Evolutionary conservation across 2,888 invertebrate genomes (phyloP).

Genomic region (Himalopsyche tibetana): DNA sequence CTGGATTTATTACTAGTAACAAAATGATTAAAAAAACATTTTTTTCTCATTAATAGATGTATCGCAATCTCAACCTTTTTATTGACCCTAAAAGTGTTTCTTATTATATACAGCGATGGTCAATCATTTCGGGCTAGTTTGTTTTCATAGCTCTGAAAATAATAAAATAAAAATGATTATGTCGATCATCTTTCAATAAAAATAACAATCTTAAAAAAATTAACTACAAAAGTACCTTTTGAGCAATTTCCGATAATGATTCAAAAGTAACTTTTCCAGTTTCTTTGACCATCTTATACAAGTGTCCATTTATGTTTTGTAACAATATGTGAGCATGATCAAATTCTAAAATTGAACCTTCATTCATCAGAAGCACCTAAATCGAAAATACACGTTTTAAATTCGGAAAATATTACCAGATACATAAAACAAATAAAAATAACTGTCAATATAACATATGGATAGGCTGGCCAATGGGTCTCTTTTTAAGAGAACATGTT

Average conservation of each 20-base stretch:
- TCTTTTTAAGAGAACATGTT: too few species aligned
- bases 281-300: conserved; percentile 81
- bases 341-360: conserved; percentile 81
- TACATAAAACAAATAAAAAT: too few species aligned
- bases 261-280: conserved; percentile 81
- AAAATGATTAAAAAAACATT: too few species aligned
- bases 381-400: conserved; percentile 51
- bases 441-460: too few species aligned
- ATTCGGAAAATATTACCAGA: background rate
- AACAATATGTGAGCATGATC: conserved; percentile 82
- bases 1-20: too few species aligned
- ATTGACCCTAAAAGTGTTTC: too few species aligned
- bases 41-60: too few species aligned
- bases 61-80: too few species aligned
- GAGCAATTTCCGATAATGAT: conserved; percentile 79
- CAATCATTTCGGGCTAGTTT: background rate
- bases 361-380: conserved; percentile 80
- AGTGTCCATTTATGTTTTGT: conserved; percentile 77
- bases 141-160: conserved; percentile 6
- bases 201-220: too few species aligned
- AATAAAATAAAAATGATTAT: background rate
- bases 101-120: background rate
- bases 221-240: conserved; percentile 71
- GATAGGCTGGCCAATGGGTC: too few species aligned
- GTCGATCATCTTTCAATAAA: too few species aligned